Conservation (phyloP, 2,113 vertebrate species). For the Psammodynastes pulverulentus region DNA sequence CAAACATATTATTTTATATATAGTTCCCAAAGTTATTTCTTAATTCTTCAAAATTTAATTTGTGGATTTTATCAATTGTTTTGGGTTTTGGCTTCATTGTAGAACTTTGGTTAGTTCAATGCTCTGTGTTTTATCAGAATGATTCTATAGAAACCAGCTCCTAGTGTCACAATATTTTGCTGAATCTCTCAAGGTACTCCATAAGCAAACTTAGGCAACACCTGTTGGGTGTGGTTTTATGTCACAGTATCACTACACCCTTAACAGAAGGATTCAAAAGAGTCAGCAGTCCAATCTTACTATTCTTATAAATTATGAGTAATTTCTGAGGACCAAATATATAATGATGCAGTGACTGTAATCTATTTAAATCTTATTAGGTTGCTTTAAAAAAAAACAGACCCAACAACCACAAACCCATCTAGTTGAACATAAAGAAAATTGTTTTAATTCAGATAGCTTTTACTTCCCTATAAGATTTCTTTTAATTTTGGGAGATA, state of each 20-base stretch:
- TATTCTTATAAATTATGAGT: constrained; percentile 52
- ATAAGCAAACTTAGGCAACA: constrained; percentile 46
- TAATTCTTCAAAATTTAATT: background rate
- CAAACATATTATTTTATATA: background rate
- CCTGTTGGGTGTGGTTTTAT: constrained; percentile 65
- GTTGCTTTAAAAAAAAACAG: background rate
- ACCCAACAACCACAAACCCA: constrained; percentile 47
- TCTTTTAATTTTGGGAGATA: constrained; percentile 39
- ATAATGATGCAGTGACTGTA: constrained; percentile 36
- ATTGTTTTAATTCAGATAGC: constrained; percentile 49
- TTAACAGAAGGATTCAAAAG: constrained; percentile 46
- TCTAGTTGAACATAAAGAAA: constrained; percentile 46
- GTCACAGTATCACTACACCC: constrained; percentile 65
- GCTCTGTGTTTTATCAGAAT: background rate
- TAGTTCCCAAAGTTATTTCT: background rate
- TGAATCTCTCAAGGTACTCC: constrained; percentile 58
- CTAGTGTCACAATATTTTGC: constrained; percentile 49
- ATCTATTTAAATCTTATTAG: constrained; percentile 16
- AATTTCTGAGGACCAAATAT: constrained; percentile 45
- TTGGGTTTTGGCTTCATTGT: background rate
- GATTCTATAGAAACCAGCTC: background rate
- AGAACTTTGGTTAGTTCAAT: background rate
- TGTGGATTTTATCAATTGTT: background rate
- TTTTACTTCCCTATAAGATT: constrained; percentile 32
- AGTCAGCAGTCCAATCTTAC: constrained; percentile 52